Evolutionary conservation across 2,113 vertebrate genomes (phyloP).

Genomic region (Pelecanus crispus): DNA sequence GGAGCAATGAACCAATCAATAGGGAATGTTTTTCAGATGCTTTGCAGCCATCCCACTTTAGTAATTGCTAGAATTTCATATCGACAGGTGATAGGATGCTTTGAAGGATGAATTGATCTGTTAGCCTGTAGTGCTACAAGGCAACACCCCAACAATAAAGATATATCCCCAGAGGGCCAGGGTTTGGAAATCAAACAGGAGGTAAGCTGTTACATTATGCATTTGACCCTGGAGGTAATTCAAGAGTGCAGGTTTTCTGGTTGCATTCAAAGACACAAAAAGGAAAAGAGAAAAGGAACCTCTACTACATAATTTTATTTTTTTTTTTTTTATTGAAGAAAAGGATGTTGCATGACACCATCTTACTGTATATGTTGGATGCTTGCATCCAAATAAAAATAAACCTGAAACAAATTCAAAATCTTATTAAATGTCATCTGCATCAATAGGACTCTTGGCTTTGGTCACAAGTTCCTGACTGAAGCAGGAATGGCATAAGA

Average conservation of each 20-base stretch:
- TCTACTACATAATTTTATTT: background rate
- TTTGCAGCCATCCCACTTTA: constrained; percentile 67
- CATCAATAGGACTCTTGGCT: background rate
- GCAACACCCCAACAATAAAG: constrained; percentile 69
- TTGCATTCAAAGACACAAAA: constrained; percentile 29
- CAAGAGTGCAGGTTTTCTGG: constrained; percentile 17
- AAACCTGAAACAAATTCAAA: background rate
- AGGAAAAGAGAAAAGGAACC: background rate
- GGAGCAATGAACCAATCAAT: constrained; percentile 71
- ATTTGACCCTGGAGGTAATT: constrained; percentile 64
- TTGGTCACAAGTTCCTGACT: background rate
- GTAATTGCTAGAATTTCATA: constrained; percentile 77
- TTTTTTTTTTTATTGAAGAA: background rate
- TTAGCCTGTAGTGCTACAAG: constrained; percentile 73
- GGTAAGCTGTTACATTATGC: constrained; percentile 66
- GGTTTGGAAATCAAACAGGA: constrained; percentile 71
- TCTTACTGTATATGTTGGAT: background rate
- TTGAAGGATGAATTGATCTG: constrained; percentile 77
- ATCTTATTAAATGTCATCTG: background rate
- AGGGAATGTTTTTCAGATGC: constrained; percentile 70
- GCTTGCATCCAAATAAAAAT: background rate
- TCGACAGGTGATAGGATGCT: constrained; percentile 69
- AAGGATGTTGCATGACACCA: background rate
- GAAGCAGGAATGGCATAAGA: background rate
- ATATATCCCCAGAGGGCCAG: constrained; percentile 44